Base-by-base conservation (phyloP, 2,888 invertebrate species). In the Chesias legatella region DNA sequence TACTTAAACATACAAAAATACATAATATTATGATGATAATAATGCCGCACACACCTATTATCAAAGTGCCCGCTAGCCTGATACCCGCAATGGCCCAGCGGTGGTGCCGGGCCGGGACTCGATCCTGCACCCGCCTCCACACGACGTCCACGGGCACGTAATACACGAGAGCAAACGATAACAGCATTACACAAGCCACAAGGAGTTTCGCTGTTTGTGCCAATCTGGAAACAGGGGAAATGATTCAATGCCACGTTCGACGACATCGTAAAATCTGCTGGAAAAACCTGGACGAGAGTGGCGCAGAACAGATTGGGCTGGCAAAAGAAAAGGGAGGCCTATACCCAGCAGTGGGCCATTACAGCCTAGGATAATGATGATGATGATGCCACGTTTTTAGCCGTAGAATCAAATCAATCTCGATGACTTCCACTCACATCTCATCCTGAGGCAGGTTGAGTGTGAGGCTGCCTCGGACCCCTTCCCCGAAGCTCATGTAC, bases 61-160 rank as follows among this genome's bases (percentile, higher is more conserved):
- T 24, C 2, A 85, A 24, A 0, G 78, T 77, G 0, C 85, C 86
- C 6, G 53, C 27, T 0, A 85, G 54, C 26, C 88, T 58, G 0
- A 88, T 13, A 0, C 55, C 76, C 3, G 79, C 72, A 36, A 91
- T 77, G 0, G 79, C 71, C 63, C 90, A 73, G 38, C 83, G 74
- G 30, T 90, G 89, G n/a, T 65, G 64, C 25, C 75, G 73, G 7
- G 79, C 67, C 0, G 89, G 84, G 6, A 90, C 66, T 7, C 67
- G 74, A 10, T 80, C 75, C 44, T 90, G 82, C 3, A 96, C 67
- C 48, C 90, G 89, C 24, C 93, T 91, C 95, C 96, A 97, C 8
- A 97, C 91, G 35, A 99, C 96, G 37, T 95, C 95, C 56, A 96
- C 92, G 0, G 99, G 97, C 1, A 99, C 97, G 79, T 95, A 98